A percentile compares a stretch with the other conserved stretches of the same genome.
These are phyloP conservation scores for Meganola albula DNA, from an alignment of 2,888 invertebrate genomes.

Conservation along the genomic window DNA sequence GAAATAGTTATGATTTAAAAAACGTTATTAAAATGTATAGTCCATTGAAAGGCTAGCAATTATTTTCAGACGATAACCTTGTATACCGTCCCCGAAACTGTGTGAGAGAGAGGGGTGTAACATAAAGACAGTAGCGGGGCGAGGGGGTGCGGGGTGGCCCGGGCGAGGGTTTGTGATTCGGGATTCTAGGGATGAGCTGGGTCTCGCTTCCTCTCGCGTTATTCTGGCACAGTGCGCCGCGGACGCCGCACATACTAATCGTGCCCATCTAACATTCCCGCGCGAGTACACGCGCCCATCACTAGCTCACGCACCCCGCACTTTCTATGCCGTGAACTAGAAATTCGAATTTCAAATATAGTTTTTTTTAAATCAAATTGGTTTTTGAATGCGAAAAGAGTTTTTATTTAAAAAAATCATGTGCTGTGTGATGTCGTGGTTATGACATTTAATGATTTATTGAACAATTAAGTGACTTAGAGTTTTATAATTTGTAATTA, in stretches of 20 bases:
- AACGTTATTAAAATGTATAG: constrained; percentile 27
- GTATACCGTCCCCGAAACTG: constrained; percentile 50
- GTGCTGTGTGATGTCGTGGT: constrained; percentile 8
- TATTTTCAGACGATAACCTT: constrained; percentile 62
- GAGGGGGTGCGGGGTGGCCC: constrained; percentile 55
- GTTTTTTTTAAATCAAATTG: too few relatives aligned
- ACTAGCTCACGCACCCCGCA: constrained; percentile 19
- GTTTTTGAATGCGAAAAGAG: too few relatives aligned
- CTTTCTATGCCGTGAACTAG: constrained; percentile 29
- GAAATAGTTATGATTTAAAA: too few relatives aligned
- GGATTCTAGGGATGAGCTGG: constrained; percentile 78
- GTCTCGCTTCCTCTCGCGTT: constrained; percentile 73
- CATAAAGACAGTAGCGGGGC: constrained; percentile 60
- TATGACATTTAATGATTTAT: constrained; percentile 7
- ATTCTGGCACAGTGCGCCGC: constrained; percentile 70
- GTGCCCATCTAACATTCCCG: constrained; percentile 38
- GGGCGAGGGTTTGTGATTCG: constrained; percentile 73
- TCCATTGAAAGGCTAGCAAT: constrained; percentile 35
- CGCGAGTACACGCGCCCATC: constrained; percentile 31
- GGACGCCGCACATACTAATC: constrained; percentile 55
- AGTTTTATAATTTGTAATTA: constrained; percentile 1
- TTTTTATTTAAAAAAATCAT: too few relatives aligned
- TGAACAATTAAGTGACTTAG: constrained; percentile 16
- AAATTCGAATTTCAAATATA: constrained; percentile 8
- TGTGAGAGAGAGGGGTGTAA: constrained; percentile 71